Evolutionary conservation across 2,797 vertebrate genomes (phyloP).

Genomic region (Pantherophis alleghaniensis): DNA sequence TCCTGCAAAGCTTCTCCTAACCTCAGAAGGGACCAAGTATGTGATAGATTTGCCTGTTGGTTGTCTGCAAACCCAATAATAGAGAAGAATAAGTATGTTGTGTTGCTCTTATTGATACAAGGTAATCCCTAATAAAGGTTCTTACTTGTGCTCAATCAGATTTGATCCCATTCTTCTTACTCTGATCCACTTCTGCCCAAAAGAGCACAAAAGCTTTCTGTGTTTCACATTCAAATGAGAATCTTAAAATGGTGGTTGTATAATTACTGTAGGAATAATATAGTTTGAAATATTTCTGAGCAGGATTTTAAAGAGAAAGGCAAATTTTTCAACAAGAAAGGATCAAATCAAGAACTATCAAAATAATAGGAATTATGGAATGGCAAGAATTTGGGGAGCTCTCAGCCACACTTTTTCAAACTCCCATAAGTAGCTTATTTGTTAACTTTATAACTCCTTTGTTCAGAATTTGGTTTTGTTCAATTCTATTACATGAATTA

Average conservation of each 20-base stretch:
- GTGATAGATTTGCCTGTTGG: background rate
- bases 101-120: background rate
- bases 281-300: background rate
- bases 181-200: background rate
- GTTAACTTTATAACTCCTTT: constrained; percentile 25
- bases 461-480: constrained; percentile 29
- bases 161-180: background rate
- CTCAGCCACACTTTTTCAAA: constrained; percentile 14
- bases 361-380: background rate
- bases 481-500: constrained; percentile 42
- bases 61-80: background rate
- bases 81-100: background rate
- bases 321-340: background rate
- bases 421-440: background rate
- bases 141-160: background rate
- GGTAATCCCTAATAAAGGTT: background rate
- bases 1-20: background rate
- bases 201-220: background rate
- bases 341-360: background rate
- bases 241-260: background rate
- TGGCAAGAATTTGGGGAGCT: background rate
- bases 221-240: background rate
- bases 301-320: background rate
- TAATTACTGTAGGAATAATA: background rate
- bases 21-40: background rate